Evolutionary conservation across 2,888 invertebrate species (phyloP).

Genomic region (Bimastos eiseni): DNA sequence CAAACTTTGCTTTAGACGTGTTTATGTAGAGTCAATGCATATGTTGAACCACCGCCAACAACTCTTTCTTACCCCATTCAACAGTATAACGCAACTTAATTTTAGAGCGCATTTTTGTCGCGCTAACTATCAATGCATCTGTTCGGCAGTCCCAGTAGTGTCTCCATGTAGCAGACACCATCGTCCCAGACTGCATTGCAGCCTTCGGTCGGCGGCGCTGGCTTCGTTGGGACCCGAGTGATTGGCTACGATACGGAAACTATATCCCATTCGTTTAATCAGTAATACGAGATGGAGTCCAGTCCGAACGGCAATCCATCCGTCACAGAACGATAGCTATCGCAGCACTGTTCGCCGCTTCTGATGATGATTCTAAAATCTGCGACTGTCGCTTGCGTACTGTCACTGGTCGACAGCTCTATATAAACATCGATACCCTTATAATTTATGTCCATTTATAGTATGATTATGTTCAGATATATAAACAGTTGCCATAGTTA

Average conservation of each 20-base stretch:
- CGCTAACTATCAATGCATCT: neutral
- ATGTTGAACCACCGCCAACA: neutral
- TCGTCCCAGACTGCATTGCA: neutral
- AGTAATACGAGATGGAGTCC: neutral
- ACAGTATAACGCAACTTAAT: neutral
- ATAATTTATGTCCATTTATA: neutral
- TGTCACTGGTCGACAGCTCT: neutral
- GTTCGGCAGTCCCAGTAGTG: neutral
- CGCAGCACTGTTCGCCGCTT: too few species aligned
- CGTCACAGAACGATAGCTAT: neutral
- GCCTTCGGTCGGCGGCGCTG: slow-evolving; percentile 13
- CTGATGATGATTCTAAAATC: neutral
- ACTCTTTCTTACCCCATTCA: neutral
- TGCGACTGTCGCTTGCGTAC: neutral
- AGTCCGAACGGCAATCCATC: neutral
- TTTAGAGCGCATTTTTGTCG: neutral
- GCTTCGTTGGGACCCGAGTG: neutral
- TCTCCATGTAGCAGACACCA: neutral
- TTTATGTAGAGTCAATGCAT: neutral
- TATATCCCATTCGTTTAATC: neutral
- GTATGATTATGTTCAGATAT: neutral
- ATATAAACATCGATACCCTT: neutral
- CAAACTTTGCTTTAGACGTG: too few species aligned
- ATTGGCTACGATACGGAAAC: neutral
- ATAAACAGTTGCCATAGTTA: neutral